These are phyloP conservation scores for Chlorocebus sabaeus DNA, from an alignment of 2,113 vertebrate species.

Conservation along the genomic window DNA sequence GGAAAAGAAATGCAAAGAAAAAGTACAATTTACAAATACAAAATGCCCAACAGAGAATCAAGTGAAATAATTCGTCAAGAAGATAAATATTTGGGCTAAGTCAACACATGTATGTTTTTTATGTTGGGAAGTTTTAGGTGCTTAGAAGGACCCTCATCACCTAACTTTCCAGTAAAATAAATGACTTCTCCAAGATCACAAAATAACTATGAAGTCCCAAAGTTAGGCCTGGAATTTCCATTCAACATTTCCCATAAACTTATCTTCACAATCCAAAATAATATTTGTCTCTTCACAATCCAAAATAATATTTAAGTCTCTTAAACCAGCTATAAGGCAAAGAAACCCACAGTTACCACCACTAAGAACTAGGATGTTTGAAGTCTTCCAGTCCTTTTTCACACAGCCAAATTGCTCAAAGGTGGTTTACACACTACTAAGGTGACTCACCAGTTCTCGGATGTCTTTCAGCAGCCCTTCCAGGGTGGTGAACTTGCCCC, in stretches of 20 bases:
- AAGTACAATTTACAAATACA: not conserved
- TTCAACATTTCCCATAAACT: slow-evolving; percentile 24
- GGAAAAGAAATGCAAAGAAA: slow-evolving; percentile 4
- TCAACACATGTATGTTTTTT: rapidly evolving
- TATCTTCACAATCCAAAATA: not conserved
- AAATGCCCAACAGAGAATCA: not conserved
- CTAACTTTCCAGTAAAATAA: slow-evolving; percentile 2
- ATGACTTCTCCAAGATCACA: not conserved
- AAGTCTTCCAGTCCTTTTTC: not conserved
- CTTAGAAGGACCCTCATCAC: not conserved
- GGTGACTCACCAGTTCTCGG: slow-evolving; percentile 86
- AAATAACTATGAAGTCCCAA: not conserved
- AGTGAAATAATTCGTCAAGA: not conserved
- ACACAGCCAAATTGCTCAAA: not conserved
- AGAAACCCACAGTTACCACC: not conserved
- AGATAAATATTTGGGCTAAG: not conserved
- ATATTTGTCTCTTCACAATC: not conserved
- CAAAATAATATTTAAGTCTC: slow-evolving; percentile 34
- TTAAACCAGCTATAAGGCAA: not conserved
- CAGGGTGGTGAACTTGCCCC: slow-evolving; percentile 96
- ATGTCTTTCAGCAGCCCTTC: slow-evolving; percentile 95
- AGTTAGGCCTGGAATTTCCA: not conserved
- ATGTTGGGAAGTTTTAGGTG: not conserved
- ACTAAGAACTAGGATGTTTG: not conserved
- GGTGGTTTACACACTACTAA: rapidly evolving